Evolutionary conservation across 2,797 vertebrate genomes (phyloP).

Genomic region (Molossus molossus): DNA sequence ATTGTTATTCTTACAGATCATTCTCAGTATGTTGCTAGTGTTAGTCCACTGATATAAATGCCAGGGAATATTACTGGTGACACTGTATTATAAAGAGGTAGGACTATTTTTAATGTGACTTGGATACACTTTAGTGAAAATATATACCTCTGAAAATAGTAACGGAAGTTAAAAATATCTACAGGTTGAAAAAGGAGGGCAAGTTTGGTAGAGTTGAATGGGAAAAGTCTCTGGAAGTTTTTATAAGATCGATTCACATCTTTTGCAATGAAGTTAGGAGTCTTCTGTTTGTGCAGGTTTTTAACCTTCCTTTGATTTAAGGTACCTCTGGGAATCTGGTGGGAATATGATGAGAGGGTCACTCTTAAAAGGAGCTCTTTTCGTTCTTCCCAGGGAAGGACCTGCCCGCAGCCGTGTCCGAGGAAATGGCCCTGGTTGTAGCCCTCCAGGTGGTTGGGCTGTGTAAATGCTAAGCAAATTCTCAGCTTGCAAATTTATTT

Average conservation of each 20-base stretch:
- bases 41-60: neutral
- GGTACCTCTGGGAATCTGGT: neutral
- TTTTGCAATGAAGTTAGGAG: neutral
- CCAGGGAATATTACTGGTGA: neutral
- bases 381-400: neutral
- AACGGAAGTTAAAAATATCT: neutral
- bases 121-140: neutral
- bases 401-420: neutral
- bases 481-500: neutral
- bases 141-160: neutral
- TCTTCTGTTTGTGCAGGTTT: neutral
- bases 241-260: neutral
- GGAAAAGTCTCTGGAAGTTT: neutral
- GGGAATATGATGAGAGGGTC: neutral
- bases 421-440: neutral
- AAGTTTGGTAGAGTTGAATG: neutral
- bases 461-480: neutral
- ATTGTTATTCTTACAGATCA: neutral
- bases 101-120: neutral
- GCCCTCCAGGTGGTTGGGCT: neutral
- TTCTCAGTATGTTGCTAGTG: neutral
- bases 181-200: neutral
- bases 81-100: neutral
- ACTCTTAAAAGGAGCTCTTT: neutral
- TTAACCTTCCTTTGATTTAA: constrained; percentile 45